These are phyloP conservation scores for Zaprionus tsacasi DNA, from an alignment of 1,140 invertebrate genomes.

Conservation along the genomic window DNA sequence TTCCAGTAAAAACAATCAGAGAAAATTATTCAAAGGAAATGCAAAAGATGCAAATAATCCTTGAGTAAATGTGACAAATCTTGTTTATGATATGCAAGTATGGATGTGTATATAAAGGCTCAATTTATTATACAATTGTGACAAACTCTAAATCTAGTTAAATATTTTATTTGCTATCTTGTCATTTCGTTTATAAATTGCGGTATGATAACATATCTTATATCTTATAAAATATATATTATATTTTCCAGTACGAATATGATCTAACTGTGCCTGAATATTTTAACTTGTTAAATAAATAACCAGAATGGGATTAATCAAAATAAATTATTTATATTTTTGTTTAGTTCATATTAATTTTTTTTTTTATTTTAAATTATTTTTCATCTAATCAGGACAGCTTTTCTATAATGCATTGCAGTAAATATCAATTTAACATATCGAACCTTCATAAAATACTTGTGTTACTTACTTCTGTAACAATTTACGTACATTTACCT, in stretches of 20 bases:
- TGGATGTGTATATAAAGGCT: neutral
- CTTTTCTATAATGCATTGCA: neutral
- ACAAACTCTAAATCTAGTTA: neutral
- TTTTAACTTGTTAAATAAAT: constrained; percentile 21
- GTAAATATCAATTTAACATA: constrained; percentile 60
- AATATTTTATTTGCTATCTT: neutral
- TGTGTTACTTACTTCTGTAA: constrained; percentile 25
- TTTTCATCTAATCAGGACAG: neutral
- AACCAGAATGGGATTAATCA: constrained; percentile 7
- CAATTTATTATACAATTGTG: neutral
- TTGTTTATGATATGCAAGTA: neutral
- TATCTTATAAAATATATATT: no score
- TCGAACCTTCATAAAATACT: constrained; percentile 43
- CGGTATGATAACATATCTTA: no score
- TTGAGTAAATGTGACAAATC: neutral
- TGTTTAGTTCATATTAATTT: neutral
- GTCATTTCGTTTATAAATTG: neutral
- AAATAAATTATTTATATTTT: neutral
- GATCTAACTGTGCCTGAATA: constrained; percentile 34
- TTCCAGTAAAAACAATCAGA: constrained; percentile 65
- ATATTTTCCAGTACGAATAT: constrained; percentile 9
- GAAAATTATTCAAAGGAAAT: constrained; percentile 30
- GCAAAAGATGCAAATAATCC: neutral
- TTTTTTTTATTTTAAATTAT: neutral
- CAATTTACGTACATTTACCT: no score